Percentiles rank a stretch among this genome's conserved stretches.
Evolutionary conservation across 2,113 vertebrate species (phyloP).

Genomic region (Gobiocypris rarus): DNA sequence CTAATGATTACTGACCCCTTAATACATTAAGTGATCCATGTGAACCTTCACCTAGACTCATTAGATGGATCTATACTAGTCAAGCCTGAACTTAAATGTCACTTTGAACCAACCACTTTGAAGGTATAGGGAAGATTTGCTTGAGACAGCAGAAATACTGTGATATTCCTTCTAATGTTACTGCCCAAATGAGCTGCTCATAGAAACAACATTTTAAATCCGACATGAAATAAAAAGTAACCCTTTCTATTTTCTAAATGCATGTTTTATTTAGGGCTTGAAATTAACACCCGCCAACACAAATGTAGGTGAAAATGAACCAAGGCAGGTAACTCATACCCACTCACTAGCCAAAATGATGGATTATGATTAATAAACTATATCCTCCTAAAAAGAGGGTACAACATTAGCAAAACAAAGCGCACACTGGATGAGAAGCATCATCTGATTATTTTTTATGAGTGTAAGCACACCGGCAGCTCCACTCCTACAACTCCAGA

Average conservation of each 20-base stretch:
- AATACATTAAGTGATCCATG: conserved; percentile 18
- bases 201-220: neutral
- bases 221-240: neutral
- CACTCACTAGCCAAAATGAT: neutral
- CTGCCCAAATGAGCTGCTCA: neutral
- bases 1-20: conserved; percentile 19
- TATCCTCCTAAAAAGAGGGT: neutral
- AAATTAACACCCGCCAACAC: neutral
- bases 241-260: neutral
- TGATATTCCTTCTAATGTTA: neutral
- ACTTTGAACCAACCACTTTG: conserved; percentile 10
- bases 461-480: too few species aligned
- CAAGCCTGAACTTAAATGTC: conserved; percentile 19
- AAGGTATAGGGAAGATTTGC: neutral
- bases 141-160: neutral
- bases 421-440: neutral
- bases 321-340: neutral
- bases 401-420: neutral
- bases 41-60: conserved; percentile 7
- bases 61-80: conserved; percentile 11
- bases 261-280: neutral
- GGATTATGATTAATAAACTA: too few species aligned
- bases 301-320: neutral
- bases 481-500: neutral
- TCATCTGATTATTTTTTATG: neutral